These are phyloP conservation scores for Notolepis coatsorum DNA, from an alignment of 2,797 vertebrate species.

Conservation along the genomic window DNA sequence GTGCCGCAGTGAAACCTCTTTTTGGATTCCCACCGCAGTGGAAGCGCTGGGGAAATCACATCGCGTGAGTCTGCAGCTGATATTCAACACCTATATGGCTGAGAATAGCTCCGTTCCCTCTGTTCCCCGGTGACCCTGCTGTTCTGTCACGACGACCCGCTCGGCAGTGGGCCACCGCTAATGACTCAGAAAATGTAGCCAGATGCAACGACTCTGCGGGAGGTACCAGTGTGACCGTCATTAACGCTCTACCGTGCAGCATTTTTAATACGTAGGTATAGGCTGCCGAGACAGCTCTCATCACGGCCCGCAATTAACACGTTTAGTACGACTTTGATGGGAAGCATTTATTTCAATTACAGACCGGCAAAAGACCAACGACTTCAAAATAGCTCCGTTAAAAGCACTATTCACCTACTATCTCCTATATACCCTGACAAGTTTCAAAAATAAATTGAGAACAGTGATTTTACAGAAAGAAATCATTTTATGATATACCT, in stretches of 20 bases:
- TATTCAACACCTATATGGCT: neutral
- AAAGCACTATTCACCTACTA: too few species aligned
- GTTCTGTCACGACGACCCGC: conserved; percentile 51
- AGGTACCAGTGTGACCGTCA: conserved; percentile 38
- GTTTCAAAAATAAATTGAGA: too few species aligned
- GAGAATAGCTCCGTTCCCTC: conserved; percentile 35
- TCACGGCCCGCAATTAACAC: conserved; percentile 68
- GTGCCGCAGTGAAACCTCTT: too few species aligned
- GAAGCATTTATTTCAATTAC: conserved; percentile 57
- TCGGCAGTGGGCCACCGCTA: conserved; percentile 60
- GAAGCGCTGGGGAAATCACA: too few species aligned
- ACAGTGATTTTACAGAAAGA: too few species aligned
- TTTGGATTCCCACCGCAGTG: too few species aligned
- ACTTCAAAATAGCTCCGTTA: too few species aligned
- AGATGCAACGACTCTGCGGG: conserved; percentile 59
- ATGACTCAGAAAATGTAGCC: conserved; percentile 75
- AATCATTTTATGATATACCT: too few species aligned
- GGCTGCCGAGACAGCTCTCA: conserved; percentile 52
- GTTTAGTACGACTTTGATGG: conserved; percentile 63
- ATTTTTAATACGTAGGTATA: conserved; percentile 68
- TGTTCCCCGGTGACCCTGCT: conserved; percentile 54
- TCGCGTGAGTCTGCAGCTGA: neutral
- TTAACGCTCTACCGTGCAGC: conserved; percentile 48
- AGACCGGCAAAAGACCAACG: conserved; percentile 24
- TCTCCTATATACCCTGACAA: too few species aligned